phyloP scores from a whole-genome alignment of 2,113 vertebrate species.

The Barbus barbus region DNA sequence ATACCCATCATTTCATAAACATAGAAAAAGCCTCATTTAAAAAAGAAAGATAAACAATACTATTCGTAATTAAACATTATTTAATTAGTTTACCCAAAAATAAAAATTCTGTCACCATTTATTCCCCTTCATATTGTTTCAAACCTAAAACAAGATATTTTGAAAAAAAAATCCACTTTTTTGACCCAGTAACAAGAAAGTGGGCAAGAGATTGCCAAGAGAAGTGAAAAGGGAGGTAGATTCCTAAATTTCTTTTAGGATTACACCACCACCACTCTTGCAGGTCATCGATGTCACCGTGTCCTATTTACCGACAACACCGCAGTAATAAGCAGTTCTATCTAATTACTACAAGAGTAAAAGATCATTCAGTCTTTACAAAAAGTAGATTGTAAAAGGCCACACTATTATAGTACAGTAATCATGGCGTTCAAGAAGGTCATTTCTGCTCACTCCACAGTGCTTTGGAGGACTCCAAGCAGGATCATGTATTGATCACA shows the following conservation, averaged over 20 bases:
- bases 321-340: slow-evolving; percentile 43
- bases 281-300: no score
- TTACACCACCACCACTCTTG: slow-evolving; percentile 52
- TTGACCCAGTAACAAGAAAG: no score
- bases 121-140: no score
- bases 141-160: no score
- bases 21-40: no score
- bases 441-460: slow-evolving; percentile 59
- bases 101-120: no score
- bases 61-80: no score
- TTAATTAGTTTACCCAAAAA: no score
- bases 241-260: slow-evolving; percentile 29
- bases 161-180: no score
- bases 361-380: slow-evolving; percentile 52
- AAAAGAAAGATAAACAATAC: no score
- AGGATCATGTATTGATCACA: slow-evolving; percentile 63
- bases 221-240: not conserved
- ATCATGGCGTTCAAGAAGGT: slow-evolving; percentile 63
- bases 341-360: slow-evolving; percentile 60
- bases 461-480: slow-evolving; percentile 62
- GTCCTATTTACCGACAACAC: no score
- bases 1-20: no score
- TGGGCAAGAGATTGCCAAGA: not conserved
- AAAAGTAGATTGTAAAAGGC: slow-evolving; percentile 57
- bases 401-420: slow-evolving; percentile 57